Percentiles rank a stretch among this genome's conserved stretches.
These are phyloP conservation scores for Zeugodacus cucurbitae DNA, from an alignment of 1,140 invertebrate genomes.

Conservation along the genomic window DNA sequence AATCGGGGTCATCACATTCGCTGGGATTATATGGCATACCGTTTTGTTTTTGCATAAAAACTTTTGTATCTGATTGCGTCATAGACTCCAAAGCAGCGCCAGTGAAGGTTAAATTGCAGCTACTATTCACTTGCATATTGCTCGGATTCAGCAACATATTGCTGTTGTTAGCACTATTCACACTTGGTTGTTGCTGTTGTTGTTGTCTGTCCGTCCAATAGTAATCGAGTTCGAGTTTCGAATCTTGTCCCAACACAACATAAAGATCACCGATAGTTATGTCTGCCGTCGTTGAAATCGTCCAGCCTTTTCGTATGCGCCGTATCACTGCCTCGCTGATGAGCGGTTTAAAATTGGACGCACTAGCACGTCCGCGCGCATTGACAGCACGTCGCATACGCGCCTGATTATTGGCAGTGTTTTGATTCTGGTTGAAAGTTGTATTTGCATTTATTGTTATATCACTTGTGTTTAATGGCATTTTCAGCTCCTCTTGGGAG, in stretches of 20 bases:
- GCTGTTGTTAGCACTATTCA: background rate
- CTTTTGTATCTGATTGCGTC: conserved; percentile 17
- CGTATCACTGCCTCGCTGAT: conserved; percentile 66
- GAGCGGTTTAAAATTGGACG: conserved; percentile 54
- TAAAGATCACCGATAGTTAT: conserved; percentile 91
- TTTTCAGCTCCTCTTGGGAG: background rate
- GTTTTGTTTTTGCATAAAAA: conserved; percentile 40
- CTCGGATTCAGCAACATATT: background rate
- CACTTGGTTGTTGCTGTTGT: background rate
- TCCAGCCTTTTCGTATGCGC: conserved; percentile 83
- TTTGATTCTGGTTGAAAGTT: background rate
- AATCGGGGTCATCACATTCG: conserved; percentile 60
- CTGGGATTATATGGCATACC: conserved; percentile 58
- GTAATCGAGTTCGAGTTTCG: conserved; percentile 84
- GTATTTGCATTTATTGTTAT: background rate
- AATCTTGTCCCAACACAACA: conserved; percentile 86
- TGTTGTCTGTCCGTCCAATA: conserved; percentile 74
- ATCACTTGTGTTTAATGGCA: background rate
- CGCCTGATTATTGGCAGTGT: background rate
- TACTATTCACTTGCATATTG: background rate
- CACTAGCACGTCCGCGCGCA: background rate
- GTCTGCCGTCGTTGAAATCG: conserved; percentile 75
- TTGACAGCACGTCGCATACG: background rate
- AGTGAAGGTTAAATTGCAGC: background rate
- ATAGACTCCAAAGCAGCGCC: background rate